Evolutionary conservation across 2,113 vertebrate genomes (phyloP).

Genomic region (Pseudorhombus dupliciocellatus): DNA sequence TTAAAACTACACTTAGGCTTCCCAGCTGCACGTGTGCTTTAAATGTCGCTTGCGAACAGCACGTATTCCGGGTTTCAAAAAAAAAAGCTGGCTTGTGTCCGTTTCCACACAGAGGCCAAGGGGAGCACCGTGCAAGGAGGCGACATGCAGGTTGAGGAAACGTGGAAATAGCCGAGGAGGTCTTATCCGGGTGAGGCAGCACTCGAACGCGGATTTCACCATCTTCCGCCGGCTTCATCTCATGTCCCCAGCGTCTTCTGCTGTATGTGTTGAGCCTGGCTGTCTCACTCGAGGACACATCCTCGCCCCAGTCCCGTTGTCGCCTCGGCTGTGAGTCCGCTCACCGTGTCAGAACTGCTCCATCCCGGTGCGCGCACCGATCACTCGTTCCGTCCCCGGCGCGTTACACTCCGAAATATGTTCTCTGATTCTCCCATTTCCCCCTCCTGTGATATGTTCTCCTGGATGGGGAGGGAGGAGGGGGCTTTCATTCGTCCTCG

Average conservation of each 20-base stretch:
- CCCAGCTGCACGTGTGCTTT: neutral
- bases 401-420: constrained; percentile 3
- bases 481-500: constrained; percentile 52
- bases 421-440: neutral
- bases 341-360: constrained; percentile 27
- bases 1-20: neutral
- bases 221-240: constrained; percentile 39
- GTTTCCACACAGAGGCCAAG: constrained; percentile 39
- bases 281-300: constrained; percentile 49
- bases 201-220: constrained; percentile 19
- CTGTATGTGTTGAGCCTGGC: constrained; percentile 41
- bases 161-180: constrained; percentile 7
- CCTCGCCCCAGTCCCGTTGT: constrained; percentile 57
- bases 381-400: constrained; percentile 5
- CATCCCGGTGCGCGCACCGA: neutral
- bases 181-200: constrained; percentile 9
- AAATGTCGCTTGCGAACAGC: neutral
- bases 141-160: neutral
- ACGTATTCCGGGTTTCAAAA: neutral
- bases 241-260: constrained; percentile 29
- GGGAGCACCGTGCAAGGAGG: neutral
- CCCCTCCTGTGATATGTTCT: neutral
- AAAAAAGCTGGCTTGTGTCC: constrained; percentile 18
- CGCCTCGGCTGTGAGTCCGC: constrained; percentile 27
- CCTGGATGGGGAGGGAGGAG: neutral